A percentile compares a stretch with the other conserved stretches of the same genome.
Evolutionary conservation across 1,140 invertebrate genomes (phyloP).

Genomic region (Papilio xuthus): DNA sequence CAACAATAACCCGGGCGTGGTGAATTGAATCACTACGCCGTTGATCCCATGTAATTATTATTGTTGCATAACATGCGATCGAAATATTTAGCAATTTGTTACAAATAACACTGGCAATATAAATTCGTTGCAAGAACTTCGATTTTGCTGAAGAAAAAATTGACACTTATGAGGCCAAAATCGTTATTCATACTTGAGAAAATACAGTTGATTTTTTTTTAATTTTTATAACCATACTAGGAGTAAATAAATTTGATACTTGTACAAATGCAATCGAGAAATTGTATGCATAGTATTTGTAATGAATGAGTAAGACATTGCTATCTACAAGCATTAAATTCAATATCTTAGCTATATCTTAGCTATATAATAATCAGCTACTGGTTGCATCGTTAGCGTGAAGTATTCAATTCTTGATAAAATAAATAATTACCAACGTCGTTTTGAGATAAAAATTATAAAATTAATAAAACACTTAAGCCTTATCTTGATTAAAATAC

Average conservation of each 20-base stretch:
- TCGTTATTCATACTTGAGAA: too few species aligned
- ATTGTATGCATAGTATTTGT: background rate
- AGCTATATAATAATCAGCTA: background rate
- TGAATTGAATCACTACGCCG: conserved; percentile 50
- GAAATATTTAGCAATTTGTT: conserved; percentile 41
- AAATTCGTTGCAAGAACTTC: background rate
- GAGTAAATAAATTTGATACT: too few species aligned
- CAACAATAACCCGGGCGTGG: conserved; percentile 38
- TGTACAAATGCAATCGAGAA: too few species aligned
- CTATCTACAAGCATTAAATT: background rate
- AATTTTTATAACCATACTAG: too few species aligned
- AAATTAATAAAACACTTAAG: conserved; percentile 23
- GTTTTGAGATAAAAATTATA: conserved; percentile 6
- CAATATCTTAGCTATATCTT: background rate
- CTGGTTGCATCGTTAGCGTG: background rate
- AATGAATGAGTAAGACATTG: background rate
- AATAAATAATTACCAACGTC: background rate
- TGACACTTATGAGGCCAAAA: background rate
- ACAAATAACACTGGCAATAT: conserved; percentile 19
- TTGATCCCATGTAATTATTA: conserved; percentile 48
- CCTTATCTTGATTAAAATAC: conserved; percentile 14
- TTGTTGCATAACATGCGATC: conserved; percentile 49
- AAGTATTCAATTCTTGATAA: background rate
- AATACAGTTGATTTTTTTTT: too few species aligned
- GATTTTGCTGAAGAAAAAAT: background rate